Base-by-base conservation (phyloP, 2,797 vertebrate species). In the Psittacula echo region DNA sequence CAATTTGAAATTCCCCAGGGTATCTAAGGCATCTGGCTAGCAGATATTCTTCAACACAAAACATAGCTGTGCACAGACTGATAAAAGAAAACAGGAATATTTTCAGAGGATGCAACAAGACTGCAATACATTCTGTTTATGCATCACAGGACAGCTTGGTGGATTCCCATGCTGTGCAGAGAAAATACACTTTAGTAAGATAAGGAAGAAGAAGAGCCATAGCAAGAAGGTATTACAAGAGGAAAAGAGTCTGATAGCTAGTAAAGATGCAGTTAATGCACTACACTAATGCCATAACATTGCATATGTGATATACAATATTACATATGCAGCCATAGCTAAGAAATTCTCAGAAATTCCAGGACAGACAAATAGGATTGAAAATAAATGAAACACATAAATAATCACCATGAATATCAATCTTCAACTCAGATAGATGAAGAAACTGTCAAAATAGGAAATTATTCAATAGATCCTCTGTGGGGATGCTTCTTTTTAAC, bases 1-100 rank as follows among this genome's bases (percentile, higher is more conserved):
- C 11, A 61, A 71, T 34, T 51, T 14, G 32, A 67, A 80, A 54
- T 68, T 64, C n/a, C 10, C 12, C 41, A 39, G 8, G 0, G 0
- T 66, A 42, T 54, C 80, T 23, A 70, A 83, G 66, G 26, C 23
- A 4, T 17, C 34, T 20, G 22, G 18, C 32, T 86, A 60, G 30
- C 3, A 50, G 39, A 71, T 78, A 89, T 39, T 85, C 23, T 41
- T 68, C 74, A 67, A 39, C 41, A 42, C 3, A 84, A 73, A 73
- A 26, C 13, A 58, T 39, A 62, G 4, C 5, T 76, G 47, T 66
- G 44, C 24, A 62, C 18, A 53, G 13, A 34, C 15, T 9, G 9
- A 9, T 30, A 72, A 75, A 6, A 65, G 19, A 77, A 66, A 85
- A 50, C 9, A 58, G 19, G 10, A 50, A 62, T 12, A 30, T 51